phyloP scores from a whole-genome alignment of 2,888 invertebrate species.

The Celastrina argiolus region DNA sequence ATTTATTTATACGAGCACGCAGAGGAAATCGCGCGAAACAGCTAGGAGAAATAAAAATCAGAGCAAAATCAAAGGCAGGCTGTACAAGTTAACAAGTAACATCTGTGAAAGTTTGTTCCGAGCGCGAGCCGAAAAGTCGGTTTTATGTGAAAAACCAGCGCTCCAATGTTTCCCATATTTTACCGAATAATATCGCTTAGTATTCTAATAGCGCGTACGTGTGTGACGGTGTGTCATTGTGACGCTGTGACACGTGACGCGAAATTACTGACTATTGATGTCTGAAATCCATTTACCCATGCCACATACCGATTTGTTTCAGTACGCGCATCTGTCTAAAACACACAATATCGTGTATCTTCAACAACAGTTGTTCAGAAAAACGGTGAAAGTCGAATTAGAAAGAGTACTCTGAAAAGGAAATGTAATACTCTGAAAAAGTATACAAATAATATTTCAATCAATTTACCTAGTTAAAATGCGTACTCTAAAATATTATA shows the following conservation, averaged over 20 bases:
- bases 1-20: neutral
- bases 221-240: slow-evolving; percentile 4
- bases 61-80: slow-evolving; percentile 2
- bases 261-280: slow-evolving; percentile 6
- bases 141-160: neutral
- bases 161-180: slow-evolving; percentile 1
- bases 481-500: too few relatives aligned
- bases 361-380: neutral
- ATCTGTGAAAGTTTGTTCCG: slow-evolving; percentile 3
- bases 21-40: slow-evolving; percentile 3
- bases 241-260: neutral
- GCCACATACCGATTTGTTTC: neutral
- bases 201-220: neutral
- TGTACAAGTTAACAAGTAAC: slow-evolving; percentile 11
- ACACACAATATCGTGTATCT: neutral
- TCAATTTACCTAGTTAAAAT: too few relatives aligned
- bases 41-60: neutral
- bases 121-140: neutral
- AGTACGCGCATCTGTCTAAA: neutral
- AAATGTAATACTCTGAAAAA: too few relatives aligned
- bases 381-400: neutral
- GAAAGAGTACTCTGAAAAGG: neutral
- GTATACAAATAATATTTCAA: too few relatives aligned
- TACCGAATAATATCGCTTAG: slow-evolving; percentile 1
- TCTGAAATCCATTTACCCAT: neutral